Conservation (phyloP, 2,888 invertebrate species). For the Amaurobius ferox region DNA sequence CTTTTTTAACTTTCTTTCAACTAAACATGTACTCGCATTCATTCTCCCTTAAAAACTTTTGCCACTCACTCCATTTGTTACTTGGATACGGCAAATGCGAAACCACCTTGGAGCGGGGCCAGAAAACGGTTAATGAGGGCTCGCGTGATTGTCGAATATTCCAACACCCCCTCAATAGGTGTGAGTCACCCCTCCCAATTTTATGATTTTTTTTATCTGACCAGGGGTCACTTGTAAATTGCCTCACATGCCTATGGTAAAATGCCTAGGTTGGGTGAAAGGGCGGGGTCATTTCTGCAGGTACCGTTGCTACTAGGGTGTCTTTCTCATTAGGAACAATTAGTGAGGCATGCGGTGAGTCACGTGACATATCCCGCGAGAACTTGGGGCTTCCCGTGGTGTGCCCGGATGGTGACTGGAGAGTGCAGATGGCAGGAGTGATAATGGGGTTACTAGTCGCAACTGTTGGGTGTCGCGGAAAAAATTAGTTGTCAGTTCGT, state of each 20-base stretch:
- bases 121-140: not conserved
- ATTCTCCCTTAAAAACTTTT: too few species aligned
- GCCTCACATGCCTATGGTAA: conserved; percentile 11
- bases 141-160: conserved; percentile 12
- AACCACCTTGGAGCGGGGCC: not conserved
- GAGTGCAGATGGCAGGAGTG: not conserved
- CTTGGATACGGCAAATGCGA: conserved; percentile 15
- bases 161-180: not conserved
- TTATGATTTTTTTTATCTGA: too few species aligned
- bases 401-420: not conserved
- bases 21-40: too few species aligned
- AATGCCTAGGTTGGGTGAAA: conserved; percentile 1
- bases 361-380: not conserved
- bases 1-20: too few species aligned
- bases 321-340: conserved; percentile 11
- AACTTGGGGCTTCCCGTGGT: not conserved
- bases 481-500: not conserved
- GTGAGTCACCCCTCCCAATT: not conserved
- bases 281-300: not conserved
- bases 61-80: conserved; percentile 1
- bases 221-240: conserved; percentile 4
- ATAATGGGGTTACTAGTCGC: not conserved
- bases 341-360: not conserved
- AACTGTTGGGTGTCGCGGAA: not conserved
- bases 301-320: not conserved